Conservation (phyloP, 2,797 vertebrate genomes). For the Pipistrellus kuhlii region DNA sequence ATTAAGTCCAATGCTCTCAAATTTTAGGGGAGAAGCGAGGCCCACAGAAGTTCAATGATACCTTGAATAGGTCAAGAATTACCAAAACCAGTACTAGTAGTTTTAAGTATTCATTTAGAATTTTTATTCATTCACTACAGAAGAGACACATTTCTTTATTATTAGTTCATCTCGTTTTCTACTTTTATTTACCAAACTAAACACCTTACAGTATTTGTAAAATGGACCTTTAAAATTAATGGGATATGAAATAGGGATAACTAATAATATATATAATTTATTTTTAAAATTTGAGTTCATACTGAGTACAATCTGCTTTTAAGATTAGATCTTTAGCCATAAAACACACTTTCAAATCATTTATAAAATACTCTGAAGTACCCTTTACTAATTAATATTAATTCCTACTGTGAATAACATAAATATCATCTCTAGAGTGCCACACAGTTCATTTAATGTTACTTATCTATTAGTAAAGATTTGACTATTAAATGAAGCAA, state of each 20-base stretch:
- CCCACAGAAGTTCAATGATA: not conserved
- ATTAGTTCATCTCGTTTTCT: not conserved
- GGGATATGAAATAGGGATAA: not conserved
- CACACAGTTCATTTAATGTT: constrained; percentile 49
- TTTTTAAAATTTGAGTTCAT: not conserved
- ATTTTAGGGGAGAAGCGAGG: not conserved
- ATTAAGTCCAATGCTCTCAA: not conserved
- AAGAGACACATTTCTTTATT: not conserved
- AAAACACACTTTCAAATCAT: not conserved
- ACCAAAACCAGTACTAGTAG: not conserved
- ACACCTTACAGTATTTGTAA: not conserved
- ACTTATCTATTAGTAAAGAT: not conserved
- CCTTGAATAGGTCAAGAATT: not conserved
- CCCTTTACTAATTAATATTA: constrained; percentile 54
- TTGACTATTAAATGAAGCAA: constrained; percentile 28
- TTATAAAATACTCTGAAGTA: not conserved
- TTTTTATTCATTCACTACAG: not conserved
- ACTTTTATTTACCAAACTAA: not conserved
- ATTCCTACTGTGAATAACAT: not conserved
- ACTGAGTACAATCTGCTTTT: not conserved
- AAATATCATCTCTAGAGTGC: constrained; percentile 47
- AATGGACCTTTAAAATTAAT: not conserved
- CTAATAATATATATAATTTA: not conserved
- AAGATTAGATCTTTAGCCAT: not conserved
- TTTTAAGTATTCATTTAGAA: not conserved